Evolutionary conservation across 2,797 vertebrate species (phyloP), one percentile per base, ranked within the genome.

Genomic region (Enteromius radiatus): DNA sequence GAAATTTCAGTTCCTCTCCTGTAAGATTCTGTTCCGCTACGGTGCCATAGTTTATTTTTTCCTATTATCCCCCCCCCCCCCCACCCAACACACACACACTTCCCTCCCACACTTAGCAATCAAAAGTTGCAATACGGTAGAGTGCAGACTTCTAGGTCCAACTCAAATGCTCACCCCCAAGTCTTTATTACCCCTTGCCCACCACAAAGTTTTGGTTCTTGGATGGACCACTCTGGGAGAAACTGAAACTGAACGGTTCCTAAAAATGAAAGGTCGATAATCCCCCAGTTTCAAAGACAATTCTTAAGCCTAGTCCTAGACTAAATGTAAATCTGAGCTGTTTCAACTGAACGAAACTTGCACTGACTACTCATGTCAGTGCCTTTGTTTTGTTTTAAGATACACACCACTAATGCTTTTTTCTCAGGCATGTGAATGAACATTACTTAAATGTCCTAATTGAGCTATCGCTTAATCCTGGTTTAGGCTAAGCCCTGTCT

Each of bases 41-140:
- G 12, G 69, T 49, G 69, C 43, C 23, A 71, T 17, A 71, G 68
- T 71, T 15, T 26, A 47, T 47, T 31, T 69, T 43, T 69, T 69
- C 28, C 61, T 17, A 19, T 63, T 63, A 63, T 8, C 28, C 15
- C 15, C 15, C n/a, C n/a, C n/a, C n/a, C n/a, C n/a, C n/a, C n/a
- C n/a, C n/a, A n/a, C n/a, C n/a, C n/a, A n/a, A 59, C 54, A 59
- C n/a, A 59, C 23, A 59, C 23, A 9, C 17, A 59, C 26, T 61
- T 75, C 52, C 52, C 31, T 41, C 33, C 21, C 33, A 31, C 26
- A 31, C 43, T 19, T 17, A 31, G 7, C 23, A 45, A 45, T 69
- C 23, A 69, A 4, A 69, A 45, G 14, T 17, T 45, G 7, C 7
- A 0, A n/a, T 10, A 31, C 8, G 1, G 14, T 33, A 67, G 28